Evolutionary conservation across 2,888 invertebrate species (phyloP), one percentile per base, ranked within the genome.

Genomic region (Crioceris asparagi): DNA sequence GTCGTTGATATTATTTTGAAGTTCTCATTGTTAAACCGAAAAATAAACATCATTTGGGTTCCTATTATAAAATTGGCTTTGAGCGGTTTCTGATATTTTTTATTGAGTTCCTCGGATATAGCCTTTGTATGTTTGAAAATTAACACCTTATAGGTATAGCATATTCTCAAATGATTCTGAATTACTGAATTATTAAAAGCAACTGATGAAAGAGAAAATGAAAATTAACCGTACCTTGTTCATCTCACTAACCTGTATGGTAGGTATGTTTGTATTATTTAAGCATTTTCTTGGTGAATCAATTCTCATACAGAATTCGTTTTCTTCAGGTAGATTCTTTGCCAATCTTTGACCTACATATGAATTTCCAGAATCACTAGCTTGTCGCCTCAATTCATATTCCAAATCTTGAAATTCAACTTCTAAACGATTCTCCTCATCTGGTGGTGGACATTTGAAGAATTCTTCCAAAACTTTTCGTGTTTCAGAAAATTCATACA

Each of bases 401-500:
- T 84, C 83, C 52, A 84, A 67, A 59, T 83, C 83, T 60, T 73
- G 71, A 54, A 73, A 73, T 49, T 68, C 58, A 51, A 68, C 66
- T 36, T 70, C 69, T 49, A 71, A 61, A 46, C 60, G 63, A 44
- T 74, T 74, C 45, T 77, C 76, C 55, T 75, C 71, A 47, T 73
- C 71, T 16, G 70, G 70, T 38, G 79, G 77, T 32, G 82, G 82
- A 59, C 84, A 83, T 61, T 84, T 80, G 69, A 90, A 91, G 68
- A 91, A 91, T 66, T 91, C 90, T 59, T 91, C 90, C 29, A 91
- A 68, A 31, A 91, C 90, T 68, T 90, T 90, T 48, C 88, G 72
- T 16, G 91, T 91, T 66, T 91, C 90, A 0, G 90, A 90, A 66
- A 90, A 90, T 65, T 91, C 91, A 63, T 90, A 90, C 45, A 88